Conservation (phyloP, 2,888 invertebrate species). For the Blomia tropicalis region DNA sequence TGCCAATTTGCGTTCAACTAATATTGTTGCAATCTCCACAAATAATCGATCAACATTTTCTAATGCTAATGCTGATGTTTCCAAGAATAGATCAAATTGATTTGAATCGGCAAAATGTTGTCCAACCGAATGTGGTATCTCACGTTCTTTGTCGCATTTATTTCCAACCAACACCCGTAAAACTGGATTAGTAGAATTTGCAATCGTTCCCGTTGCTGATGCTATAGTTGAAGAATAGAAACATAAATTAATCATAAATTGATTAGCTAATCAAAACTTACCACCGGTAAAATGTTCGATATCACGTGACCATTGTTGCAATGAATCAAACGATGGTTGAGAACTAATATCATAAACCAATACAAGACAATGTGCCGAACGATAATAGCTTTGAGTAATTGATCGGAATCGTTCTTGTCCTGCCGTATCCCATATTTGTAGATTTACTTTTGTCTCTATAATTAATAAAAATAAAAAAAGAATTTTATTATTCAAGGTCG, state of each 20-base stretch:
- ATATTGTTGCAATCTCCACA: constrained; percentile 64
- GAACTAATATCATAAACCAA: constrained; percentile 93
- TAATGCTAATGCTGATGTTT: constrained; percentile 93
- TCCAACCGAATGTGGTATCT: constrained; percentile 84
- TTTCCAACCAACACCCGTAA: constrained; percentile 90
- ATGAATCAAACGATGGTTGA: constrained; percentile 90
- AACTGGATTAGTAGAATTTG: constrained; percentile 63
- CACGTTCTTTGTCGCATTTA: constrained; percentile 88
- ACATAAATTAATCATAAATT: background rate
- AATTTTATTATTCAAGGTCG: background rate
- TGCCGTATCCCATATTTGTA: constrained; percentile 98
- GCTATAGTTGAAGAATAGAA: background rate
- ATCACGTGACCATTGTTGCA: constrained; percentile 90
- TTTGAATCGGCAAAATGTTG: constrained; percentile 84
- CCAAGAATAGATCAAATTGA: constrained; percentile 82
- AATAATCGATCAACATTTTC: constrained; percentile 92
- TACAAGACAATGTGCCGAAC: constrained; percentile 90
- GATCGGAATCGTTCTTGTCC: constrained; percentile 88
- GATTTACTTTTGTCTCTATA: constrained; percentile 55
- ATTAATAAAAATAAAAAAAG: background rate
- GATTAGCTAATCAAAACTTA: constrained; percentile 2
- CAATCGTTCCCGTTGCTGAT: no score
- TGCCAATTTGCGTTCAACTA: constrained; percentile 16
- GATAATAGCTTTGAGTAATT: constrained; percentile 92
- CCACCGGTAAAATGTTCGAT: constrained; percentile 76